These are phyloP conservation scores for Heterodera schachtii DNA, from an alignment of 1,140 invertebrate species.

Conservation along the genomic window DNA sequence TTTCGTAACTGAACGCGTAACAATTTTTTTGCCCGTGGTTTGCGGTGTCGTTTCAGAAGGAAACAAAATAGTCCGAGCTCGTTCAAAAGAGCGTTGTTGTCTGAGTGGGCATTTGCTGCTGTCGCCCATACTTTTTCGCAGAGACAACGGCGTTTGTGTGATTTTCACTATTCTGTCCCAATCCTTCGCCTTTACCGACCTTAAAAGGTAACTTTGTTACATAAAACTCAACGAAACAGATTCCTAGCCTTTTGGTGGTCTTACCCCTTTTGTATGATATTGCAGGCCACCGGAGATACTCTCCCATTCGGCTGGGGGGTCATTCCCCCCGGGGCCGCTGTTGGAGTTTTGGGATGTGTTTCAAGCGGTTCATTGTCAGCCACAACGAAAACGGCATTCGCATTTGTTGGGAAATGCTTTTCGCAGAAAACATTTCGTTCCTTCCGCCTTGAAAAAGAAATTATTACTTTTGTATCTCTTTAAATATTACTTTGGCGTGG, in stretches of 20 bases:
- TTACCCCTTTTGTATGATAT: slow-evolving; percentile 12
- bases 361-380: not conserved
- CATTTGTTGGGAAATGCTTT: not conserved
- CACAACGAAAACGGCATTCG: not conserved
- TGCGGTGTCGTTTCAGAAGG: not conserved
- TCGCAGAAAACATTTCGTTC: slow-evolving; percentile 5
- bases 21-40: not conserved
- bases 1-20: not conserved
- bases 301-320: not conserved
- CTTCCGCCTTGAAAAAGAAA: not conserved
- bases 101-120: slow-evolving; percentile 18
- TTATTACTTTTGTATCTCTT: not conserved
- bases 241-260: not conserved
- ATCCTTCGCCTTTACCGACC: slow-evolving; percentile 34
- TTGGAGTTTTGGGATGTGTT: not conserved
- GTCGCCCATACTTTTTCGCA: slow-evolving; percentile 21
- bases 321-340: not conserved
- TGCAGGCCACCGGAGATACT: slow-evolving; percentile 13
- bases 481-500: slow-evolving; percentile 31
- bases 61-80: slow-evolving; percentile 8
- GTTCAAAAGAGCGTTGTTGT: not conserved
- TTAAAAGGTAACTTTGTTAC: slow-evolving; percentile 21
- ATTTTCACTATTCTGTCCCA: slow-evolving; percentile 33
- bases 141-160: slow-evolving; percentile 35
- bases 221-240: slow-evolving; percentile 12